phyloP scores from a whole-genome alignment of 2,113 vertebrate genomes.

The Sorex araneus region DNA sequence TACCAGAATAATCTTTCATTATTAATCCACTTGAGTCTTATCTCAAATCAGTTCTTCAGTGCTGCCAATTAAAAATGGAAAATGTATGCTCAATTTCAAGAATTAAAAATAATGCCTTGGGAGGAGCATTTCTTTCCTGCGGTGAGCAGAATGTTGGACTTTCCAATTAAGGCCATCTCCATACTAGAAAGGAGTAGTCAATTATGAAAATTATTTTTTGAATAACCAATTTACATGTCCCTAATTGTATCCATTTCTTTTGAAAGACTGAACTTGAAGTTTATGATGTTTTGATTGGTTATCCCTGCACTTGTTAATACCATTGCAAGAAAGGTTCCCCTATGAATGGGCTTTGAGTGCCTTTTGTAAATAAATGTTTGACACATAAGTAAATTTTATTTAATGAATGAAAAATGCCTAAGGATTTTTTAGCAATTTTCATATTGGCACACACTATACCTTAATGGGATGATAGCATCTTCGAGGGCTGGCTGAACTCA shows the following conservation, averaged over 20 bases:
- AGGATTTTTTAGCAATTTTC: constrained; percentile 32
- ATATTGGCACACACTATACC: background rate
- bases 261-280: constrained; percentile 81
- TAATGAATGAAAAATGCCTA: constrained; percentile 44
- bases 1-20: constrained; percentile 75
- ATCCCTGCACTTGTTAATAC: constrained; percentile 73
- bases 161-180: constrained; percentile 85
- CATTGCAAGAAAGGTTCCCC: constrained; percentile 40
- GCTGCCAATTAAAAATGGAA: constrained; percentile 72
- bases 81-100: constrained; percentile 75
- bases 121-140: constrained; percentile 79
- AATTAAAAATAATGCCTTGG: constrained; percentile 80
- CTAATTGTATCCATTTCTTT: constrained; percentile 85
- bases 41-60: constrained; percentile 65
- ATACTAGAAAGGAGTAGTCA: constrained; percentile 85
- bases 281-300: constrained; percentile 84
- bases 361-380: constrained; percentile 64
- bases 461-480: background rate
- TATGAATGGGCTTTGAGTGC: constrained; percentile 54
- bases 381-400: constrained; percentile 73
- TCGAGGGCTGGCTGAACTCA: background rate
- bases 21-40: constrained; percentile 74
- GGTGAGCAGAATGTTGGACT: constrained; percentile 77
- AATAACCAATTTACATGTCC: constrained; percentile 83
- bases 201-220: constrained; percentile 86